These are phyloP conservation scores for Oncopeltus fasciatus DNA, from an alignment of 1,140 invertebrate species.

Conservation along the genomic window DNA sequence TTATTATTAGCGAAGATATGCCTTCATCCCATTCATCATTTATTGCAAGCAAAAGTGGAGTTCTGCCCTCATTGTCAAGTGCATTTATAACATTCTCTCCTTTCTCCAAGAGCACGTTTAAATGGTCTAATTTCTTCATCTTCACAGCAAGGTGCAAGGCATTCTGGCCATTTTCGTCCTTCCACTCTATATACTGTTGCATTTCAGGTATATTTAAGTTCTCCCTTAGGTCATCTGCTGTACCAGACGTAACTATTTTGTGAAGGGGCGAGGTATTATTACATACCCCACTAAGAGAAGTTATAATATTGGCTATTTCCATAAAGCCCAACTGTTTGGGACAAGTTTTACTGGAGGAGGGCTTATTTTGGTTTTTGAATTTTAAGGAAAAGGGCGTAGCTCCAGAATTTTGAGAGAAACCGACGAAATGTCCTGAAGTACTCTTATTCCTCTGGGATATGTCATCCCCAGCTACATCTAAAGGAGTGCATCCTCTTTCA, in stretches of 20 bases:
- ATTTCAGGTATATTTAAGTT: slow-evolving; percentile 30
- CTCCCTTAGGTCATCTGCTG: slow-evolving; percentile 27
- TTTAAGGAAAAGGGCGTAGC: no score
- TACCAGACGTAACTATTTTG: background rate
- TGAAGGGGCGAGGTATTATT: slow-evolving; percentile 15
- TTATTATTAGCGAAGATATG: no score
- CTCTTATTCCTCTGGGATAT: background rate
- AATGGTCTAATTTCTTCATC: background rate
- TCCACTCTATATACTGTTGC: slow-evolving; percentile 27
- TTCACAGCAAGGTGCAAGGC: slow-evolving; percentile 42
- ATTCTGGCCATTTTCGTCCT: slow-evolving; percentile 40
- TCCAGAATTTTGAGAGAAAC: no score
- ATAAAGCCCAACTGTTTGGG: no score
- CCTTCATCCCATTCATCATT: slow-evolving; percentile 39
- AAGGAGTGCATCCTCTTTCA: slow-evolving; percentile 30
- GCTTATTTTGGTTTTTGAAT: no score
- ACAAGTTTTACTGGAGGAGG: no score
- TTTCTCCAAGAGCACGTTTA: background rate
- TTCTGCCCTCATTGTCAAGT: slow-evolving; percentile 50
- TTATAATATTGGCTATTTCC: background rate
- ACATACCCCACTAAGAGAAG: background rate
- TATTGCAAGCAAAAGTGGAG: slow-evolving; percentile 66
- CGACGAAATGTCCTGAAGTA: no score
- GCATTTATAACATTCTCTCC: slow-evolving; percentile 27
- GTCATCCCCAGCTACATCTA: slow-evolving; percentile 32